phyloP scores from a whole-genome alignment of 2,888 invertebrate genomes.

The Leptopterna dolabrata region DNA sequence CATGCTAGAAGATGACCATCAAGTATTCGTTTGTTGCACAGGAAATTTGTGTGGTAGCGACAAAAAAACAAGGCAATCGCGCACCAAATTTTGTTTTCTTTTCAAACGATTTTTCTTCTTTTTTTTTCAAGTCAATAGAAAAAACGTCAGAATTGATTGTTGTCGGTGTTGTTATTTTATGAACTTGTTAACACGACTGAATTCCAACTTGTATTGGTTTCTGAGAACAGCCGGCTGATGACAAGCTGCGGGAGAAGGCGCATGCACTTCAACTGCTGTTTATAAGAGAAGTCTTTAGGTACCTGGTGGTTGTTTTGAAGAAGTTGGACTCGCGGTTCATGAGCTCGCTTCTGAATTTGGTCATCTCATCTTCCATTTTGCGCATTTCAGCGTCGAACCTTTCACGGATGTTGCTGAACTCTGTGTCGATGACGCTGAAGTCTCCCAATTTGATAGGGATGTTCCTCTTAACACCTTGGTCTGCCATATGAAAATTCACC shows the following conservation, averaged over 20 bases:
- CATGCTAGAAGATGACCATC: too few species aligned
- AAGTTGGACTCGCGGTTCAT: conserved; percentile 93
- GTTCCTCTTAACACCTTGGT: conserved; percentile 85
- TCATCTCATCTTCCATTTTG: conserved; percentile 99
- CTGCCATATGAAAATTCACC: conserved; percentile 73
- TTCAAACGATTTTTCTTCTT: too few species aligned
- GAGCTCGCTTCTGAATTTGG: conserved; percentile 90
- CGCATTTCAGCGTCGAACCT: conserved; percentile 97
- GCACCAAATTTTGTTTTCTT: background rate
- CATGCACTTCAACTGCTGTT: background rate
- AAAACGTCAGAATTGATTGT: too few species aligned
- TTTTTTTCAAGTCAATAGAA: too few species aligned
- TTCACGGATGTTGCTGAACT: conserved; percentile 95
- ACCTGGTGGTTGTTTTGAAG: conserved; percentile 91
- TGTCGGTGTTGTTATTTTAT: too few species aligned
- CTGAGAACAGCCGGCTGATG: background rate
- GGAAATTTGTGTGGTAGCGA: background rate
- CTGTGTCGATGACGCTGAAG: conserved; percentile 95
- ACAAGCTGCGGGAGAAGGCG: background rate
- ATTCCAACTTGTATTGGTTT: background rate
- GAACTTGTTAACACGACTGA: too few species aligned
- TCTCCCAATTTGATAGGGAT: conserved; percentile 94
- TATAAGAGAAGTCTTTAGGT: conserved; percentile 62
- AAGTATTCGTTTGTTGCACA: too few species aligned
- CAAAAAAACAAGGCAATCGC: background rate